Base-by-base conservation (phyloP, 2,888 invertebrate species). In the Eubasilissa splendida region DNA sequence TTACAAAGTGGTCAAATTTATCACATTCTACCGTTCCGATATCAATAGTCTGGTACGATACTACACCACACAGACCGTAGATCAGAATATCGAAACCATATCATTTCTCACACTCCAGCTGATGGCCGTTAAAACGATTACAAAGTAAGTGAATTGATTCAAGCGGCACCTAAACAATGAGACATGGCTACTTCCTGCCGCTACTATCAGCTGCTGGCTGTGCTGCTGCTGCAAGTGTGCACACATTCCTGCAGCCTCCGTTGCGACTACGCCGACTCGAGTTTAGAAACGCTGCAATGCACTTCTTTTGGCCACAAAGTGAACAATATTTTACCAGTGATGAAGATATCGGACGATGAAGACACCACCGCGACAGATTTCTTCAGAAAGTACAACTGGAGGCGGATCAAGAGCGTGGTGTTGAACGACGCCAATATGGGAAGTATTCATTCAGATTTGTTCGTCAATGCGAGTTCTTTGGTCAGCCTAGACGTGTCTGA, bases 401-500 rank as follows among this genome's bases (percentile, higher is more conserved):
- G 2, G 2, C 14, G 7, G 11, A 71, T 71, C 33, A 71, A 12
- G 31, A 58, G 22, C 7, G 14, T 71, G 7, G 12, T 71, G n/a
- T 33, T 71, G 58, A 71, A 22, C 31, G 71, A 71, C 56, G 12
- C n/a, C 4, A 54, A 56, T 22, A 11, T 71, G 0, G 12, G 22
- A 5, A 58, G 12, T 4, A 42, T 71, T 3, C 31, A 12, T n/a
- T 31, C 54, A 3, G 71, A 71, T n/a, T 56, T 71, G 54, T 71
- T 71, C 54, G 33, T 33, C 33, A 56, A 71, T 33, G 71, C 71
- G 1, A 71, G 71, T 56, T 10, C 4, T 31, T 56, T 71, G 56
- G 9, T 71, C 3, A 71, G 31, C 56, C 11, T 71, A 31, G 71
- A 71, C 14, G 31, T 71, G 7, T 71, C 71, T 9, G 71, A 33